phyloP scores from a whole-genome alignment of 1,140 invertebrate species.

The Drosophila pallidifrons region DNA sequence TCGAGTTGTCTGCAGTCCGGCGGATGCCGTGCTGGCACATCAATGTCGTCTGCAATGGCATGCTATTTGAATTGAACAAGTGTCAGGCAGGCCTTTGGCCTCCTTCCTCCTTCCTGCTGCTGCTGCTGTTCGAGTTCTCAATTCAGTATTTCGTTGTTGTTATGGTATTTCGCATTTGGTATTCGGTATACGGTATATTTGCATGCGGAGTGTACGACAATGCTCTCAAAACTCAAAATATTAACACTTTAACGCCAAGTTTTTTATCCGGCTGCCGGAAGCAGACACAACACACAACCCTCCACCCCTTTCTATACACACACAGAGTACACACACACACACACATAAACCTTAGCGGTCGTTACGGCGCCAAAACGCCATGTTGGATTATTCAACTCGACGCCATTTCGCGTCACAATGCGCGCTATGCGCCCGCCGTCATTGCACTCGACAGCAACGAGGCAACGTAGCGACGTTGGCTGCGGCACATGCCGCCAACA shows the following conservation, averaged over 20 bases:
- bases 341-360: constrained; percentile 58
- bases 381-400: constrained; percentile 82
- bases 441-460: constrained; percentile 77
- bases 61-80: constrained; percentile 82
- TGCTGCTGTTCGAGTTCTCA: constrained; percentile 7
- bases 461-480: constrained; percentile 26
- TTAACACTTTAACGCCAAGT: constrained; percentile 82
- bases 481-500: constrained; percentile 15
- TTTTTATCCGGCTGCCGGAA: constrained; percentile 82
- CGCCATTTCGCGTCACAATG: constrained; percentile 82
- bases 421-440: constrained; percentile 76
- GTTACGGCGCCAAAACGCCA: constrained; percentile 73
- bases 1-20: constrained; percentile 12
- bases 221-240: constrained; percentile 81
- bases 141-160: background rate
- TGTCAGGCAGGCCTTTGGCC: constrained; percentile 67
- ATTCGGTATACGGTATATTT: constrained; percentile 35
- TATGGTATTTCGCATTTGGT: constrained; percentile 7
- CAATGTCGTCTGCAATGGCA: constrained; percentile 73
- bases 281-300: constrained; percentile 64
- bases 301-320: constrained; percentile 14
- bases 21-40: constrained; percentile 75
- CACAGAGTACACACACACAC: constrained; percentile 29
- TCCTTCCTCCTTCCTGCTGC: constrained; percentile 17
- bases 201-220: constrained; percentile 47